Evolutionary conservation across 2,797 vertebrate genomes (phyloP), one percentile per base, ranked within the genome.

Genomic region (Halcyon badia): DNA sequence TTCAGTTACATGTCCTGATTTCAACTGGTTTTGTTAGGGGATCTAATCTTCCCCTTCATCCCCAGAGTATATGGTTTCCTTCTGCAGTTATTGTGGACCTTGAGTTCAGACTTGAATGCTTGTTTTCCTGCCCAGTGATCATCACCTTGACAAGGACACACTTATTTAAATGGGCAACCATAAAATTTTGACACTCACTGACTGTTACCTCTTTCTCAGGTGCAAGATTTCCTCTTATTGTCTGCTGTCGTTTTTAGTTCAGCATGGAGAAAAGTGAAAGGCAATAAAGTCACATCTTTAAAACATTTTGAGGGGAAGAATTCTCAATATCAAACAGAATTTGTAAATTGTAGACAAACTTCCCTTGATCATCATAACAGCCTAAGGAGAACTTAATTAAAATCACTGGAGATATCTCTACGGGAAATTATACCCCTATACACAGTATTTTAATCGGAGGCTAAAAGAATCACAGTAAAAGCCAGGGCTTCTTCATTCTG

Each of bases 321-420:
- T 75, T 21, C 37, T 75, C 73, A 75, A 11, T 79, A 93, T 87
- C 58, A 90, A 91, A 76, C 24, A 79, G 87, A 94, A 96, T 90
- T 94, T 79, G 82, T 86, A 66, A 96, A 83, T 65, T 68, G 17
- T 49, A 72, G 81, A 84, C 30, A 84, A 76, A 82, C 51, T 76
- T 93, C 44, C 24, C 79, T 91, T 78, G 57, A 83, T 66, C 77
- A 78, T 56, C 42, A 4, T 28, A 91, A 61, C 26, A 89, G 77
- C 77, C 58, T 62, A 89, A 84, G 44, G 44, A 93, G 31, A 94
- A 65, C 12, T 76, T 87, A 81, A 90, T 81, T 88, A 62, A 87
- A 87, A 62, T 69, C 37, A 62, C 24, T 20, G 48, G 46, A 90
- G 70, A 93, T 9, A 60, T 62, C 22, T 49, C 30, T 33, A 51